These are phyloP conservation scores for Malurus splendens DNA, from an alignment of 2,797 vertebrate species.

Conservation along the genomic window DNA sequence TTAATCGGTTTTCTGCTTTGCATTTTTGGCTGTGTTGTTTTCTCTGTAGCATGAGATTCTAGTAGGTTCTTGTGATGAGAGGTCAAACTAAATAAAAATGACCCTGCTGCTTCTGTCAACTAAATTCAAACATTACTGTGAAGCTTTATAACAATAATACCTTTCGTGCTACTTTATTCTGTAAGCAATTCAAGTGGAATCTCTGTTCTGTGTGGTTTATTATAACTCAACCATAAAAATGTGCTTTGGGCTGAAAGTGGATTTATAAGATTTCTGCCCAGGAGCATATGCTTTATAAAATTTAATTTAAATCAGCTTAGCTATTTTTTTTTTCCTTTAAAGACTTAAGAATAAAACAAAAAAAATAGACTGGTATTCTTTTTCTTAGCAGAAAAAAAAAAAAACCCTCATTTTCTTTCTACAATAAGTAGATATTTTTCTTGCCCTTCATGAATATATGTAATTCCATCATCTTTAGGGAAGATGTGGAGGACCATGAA, in stretches of 20 bases:
- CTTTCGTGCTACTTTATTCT: constrained; percentile 28
- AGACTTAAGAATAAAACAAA: constrained; percentile 10
- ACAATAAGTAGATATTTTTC: background rate
- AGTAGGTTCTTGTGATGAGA: background rate
- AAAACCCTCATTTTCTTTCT: background rate
- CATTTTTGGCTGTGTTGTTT: constrained; percentile 15
- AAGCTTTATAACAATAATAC: constrained; percentile 30
- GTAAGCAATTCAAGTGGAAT: constrained; percentile 48
- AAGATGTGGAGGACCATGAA: background rate
- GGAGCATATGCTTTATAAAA: constrained; percentile 47
- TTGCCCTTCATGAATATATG: background rate
- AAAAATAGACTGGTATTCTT: constrained; percentile 3
- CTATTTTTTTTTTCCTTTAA: background rate
- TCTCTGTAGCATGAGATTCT: background rate
- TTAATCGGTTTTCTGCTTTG: background rate
- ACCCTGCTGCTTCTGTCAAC: constrained; percentile 28
- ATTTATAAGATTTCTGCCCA: constrained; percentile 52
- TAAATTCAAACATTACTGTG: constrained; percentile 10
- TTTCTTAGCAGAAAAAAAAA: background rate
- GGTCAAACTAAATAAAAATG: constrained; percentile 18
- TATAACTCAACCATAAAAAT: constrained; percentile 45
- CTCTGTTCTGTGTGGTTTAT: constrained; percentile 38
- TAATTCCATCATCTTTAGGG: background rate
- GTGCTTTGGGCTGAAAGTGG: constrained; percentile 49
- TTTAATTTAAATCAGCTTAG: constrained; percentile 67